Percentiles rank a stretch among this genome's conserved stretches.
phyloP scores from a whole-genome alignment of 2,797 vertebrate species.

The Karalla daura region DNA sequence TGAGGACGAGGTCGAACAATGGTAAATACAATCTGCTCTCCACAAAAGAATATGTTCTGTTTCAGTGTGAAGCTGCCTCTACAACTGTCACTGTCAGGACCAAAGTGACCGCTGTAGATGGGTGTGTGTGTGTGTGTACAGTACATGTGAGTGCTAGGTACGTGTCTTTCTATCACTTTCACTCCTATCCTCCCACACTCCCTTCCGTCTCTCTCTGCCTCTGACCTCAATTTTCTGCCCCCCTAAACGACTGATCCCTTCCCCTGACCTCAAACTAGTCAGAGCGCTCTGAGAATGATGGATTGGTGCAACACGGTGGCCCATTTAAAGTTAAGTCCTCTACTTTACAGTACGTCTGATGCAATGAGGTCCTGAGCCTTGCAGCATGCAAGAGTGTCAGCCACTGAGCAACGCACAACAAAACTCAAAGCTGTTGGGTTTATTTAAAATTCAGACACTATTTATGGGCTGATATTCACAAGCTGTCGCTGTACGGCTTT shows the following conservation, averaged over 20 bases:
- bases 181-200: conserved; percentile 50
- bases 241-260: conserved; percentile 60
- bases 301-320: conserved; percentile 64
- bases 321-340: conserved; percentile 74
- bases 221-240: conserved; percentile 70
- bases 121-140: not conserved
- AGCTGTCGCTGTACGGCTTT: conserved; percentile 44
- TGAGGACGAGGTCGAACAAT: conserved; percentile 6
- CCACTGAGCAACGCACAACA: conserved; percentile 1
- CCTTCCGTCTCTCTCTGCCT: conserved; percentile 49
- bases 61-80: not conserved
- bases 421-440: conserved; percentile 30
- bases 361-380: conserved; percentile 35
- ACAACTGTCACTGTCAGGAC: not conserved
- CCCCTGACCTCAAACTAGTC: conserved; percentile 63
- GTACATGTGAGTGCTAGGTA: conserved; percentile 18
- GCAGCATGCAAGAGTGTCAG: conserved; percentile 31
- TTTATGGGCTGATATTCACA: conserved; percentile 34
- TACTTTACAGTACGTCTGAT: conserved; percentile 49
- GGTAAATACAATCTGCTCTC: conserved; percentile 15
- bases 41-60: conserved; percentile 1
- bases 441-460: conserved; percentile 50
- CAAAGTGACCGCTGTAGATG: conserved; percentile 7
- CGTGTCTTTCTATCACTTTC: conserved; percentile 55
- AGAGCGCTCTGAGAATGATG: conserved; percentile 53